Evolutionary conservation across 2,888 invertebrate genomes (phyloP).

Genomic region (Parasteatoda lunata): DNA sequence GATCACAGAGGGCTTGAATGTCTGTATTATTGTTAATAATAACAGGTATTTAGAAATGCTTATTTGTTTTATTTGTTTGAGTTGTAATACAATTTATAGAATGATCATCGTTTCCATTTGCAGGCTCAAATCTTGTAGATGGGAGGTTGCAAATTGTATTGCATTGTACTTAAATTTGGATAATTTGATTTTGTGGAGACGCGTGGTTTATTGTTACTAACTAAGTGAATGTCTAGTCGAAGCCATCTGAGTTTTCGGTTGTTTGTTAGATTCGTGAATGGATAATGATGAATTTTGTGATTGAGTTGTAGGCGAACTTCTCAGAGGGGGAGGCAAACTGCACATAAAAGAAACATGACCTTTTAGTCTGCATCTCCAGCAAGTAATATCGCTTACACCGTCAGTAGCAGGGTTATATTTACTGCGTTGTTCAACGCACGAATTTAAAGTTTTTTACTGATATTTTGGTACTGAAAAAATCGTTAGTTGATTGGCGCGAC

Average conservation of each 20-base stretch:
- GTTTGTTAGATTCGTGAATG: background rate
- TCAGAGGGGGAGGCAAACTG: too few species aligned
- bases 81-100: too few species aligned
- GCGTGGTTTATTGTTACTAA: background rate
- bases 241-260: background rate
- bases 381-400: background rate
- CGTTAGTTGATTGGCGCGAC: too few species aligned
- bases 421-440: background rate
- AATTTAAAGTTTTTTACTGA: background rate
- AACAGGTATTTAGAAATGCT: background rate
- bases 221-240: background rate
- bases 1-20: conserved; percentile 11
- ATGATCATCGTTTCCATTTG: background rate
- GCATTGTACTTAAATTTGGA: background rate
- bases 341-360: too few species aligned
- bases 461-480: background rate
- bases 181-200: background rate
- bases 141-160: background rate
- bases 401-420: background rate
- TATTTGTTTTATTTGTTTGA: background rate
- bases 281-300: background rate
- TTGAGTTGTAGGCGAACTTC: too few species aligned
- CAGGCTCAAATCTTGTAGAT: background rate
- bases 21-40: background rate
- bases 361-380: too few species aligned